These are phyloP conservation scores for Nephotettix cincticeps DNA, from an alignment of 1,140 invertebrate species.

Conservation along the genomic window DNA sequence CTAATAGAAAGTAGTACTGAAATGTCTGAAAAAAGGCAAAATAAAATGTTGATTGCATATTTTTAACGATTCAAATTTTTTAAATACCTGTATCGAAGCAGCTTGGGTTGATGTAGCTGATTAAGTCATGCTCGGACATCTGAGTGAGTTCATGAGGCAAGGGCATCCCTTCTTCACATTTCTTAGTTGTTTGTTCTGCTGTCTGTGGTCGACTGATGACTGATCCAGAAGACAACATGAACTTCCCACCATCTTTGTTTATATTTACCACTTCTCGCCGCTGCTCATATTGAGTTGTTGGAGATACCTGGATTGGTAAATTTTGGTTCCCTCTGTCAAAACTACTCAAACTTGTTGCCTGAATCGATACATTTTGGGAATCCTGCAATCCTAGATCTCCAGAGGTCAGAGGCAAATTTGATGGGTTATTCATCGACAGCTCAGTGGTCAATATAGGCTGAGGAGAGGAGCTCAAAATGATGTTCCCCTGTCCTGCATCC, in stretches of 20 bases:
- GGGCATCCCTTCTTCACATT: slow-evolving; percentile 47
- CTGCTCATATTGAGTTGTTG: neutral
- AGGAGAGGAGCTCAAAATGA: neutral
- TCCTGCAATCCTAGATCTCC: neutral
- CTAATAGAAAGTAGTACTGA: no score
- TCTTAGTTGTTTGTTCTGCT: slow-evolving; percentile 22
- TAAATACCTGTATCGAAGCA: slow-evolving; percentile 73
- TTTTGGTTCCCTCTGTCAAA: neutral
- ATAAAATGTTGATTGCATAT: no score
- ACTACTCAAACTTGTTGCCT: neutral
- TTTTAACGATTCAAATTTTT: no score
- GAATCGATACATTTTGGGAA: neutral
- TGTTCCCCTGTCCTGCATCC: neutral
- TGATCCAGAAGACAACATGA: neutral
- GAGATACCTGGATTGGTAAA: neutral
- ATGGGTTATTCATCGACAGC: neutral
- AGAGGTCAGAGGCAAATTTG: neutral
- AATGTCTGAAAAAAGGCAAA: no score
- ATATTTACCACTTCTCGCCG: neutral
- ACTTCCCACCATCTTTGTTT: neutral
- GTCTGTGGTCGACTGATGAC: neutral
- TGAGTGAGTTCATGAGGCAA: slow-evolving; percentile 65
- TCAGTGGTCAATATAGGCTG: neutral
- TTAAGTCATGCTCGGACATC: slow-evolving; percentile 80
- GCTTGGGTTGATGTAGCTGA: slow-evolving; percentile 83